Percentiles rank a stretch among this genome's conserved stretches.
These are phyloP conservation scores for Radopholus similis DNA, from an alignment of 1,140 invertebrate genomes.

Conservation along the genomic window DNA sequence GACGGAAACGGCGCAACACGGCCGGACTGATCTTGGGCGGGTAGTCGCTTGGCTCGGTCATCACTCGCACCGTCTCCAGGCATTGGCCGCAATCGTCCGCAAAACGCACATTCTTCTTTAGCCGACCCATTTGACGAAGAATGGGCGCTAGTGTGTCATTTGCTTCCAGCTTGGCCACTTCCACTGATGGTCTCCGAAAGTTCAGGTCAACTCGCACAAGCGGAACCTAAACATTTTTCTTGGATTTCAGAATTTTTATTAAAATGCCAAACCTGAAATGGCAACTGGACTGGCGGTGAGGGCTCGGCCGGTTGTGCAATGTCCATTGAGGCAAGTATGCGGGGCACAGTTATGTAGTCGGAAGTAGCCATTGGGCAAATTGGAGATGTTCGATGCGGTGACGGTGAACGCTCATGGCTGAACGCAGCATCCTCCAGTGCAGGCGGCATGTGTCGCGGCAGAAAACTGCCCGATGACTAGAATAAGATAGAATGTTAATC, in stretches of 20 bases:
- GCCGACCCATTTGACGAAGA: background rate
- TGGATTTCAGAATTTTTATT: background rate
- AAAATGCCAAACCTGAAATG: background rate
- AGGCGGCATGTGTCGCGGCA: no score
- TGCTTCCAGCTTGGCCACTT: conserved; percentile 8
- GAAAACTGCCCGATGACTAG: no score
- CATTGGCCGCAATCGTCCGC: conserved; percentile 83
- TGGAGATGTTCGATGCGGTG: no score
- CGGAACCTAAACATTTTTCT: background rate
- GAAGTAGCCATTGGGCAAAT: no score
- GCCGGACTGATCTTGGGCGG: conserved; percentile 72
- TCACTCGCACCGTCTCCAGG: conserved; percentile 75
- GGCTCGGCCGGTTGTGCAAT: background rate
- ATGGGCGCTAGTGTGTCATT: background rate
- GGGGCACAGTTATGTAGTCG: background rate
- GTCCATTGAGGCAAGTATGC: background rate
- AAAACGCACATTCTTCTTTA: conserved; percentile 83
- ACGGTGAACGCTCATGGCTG: no score
- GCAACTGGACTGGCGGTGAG: background rate
- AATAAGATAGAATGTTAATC: no score
- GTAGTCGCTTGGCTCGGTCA: conserved; percentile 84
- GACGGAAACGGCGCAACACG: conserved; percentile 31
- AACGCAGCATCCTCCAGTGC: no score
- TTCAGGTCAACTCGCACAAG: background rate
- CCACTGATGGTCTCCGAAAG: background rate